Percentiles rank a stretch among this genome's conserved stretches.
Evolutionary conservation across 1,140 invertebrate genomes (phyloP).

Genomic region (Lepidotrigona ventralis): DNA sequence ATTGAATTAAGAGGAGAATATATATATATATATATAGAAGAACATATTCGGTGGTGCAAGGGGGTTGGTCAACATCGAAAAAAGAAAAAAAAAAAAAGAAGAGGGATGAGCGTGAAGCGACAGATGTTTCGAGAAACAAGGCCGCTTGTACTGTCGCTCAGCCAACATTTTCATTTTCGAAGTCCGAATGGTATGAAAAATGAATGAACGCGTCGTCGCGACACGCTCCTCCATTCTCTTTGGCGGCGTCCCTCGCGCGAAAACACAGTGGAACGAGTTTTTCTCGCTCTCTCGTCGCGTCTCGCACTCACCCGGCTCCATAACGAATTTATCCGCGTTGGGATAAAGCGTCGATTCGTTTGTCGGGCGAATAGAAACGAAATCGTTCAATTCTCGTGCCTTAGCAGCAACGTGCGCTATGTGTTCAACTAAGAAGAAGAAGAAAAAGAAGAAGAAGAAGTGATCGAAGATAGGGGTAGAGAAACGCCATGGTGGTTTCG

Average conservation of each 20-base stretch:
- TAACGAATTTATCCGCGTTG: not conserved
- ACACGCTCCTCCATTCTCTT: not conserved
- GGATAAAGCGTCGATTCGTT: not conserved
- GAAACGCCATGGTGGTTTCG: no score
- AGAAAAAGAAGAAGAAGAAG: no score
- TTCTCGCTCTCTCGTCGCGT: not conserved
- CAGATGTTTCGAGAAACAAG: constrained; percentile 24
- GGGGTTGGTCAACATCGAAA: constrained; percentile 7
- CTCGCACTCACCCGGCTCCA: not conserved
- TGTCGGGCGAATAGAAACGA: not conserved
- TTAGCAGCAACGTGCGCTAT: not conserved
- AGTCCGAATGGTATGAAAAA: constrained; percentile 54
- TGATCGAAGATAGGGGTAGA: no score
- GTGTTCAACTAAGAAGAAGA: not conserved
- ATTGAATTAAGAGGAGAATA: constrained; percentile 2
- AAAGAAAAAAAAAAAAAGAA: no score
- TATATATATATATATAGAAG: not conserved
- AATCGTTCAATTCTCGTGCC: constrained; percentile 7
- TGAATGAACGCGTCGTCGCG: constrained; percentile 39
- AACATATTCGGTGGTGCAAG: not conserved
- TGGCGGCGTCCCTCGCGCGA: not conserved
- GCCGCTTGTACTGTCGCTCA: not conserved
- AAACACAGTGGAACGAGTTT: not conserved
- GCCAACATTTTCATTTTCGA: not conserved
- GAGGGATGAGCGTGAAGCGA: constrained; percentile 15